Evolutionary conservation across 2,113 vertebrate species (phyloP), one percentile per base, ranked within the genome.

Genomic region (Lamprologus lemairii): DNA sequence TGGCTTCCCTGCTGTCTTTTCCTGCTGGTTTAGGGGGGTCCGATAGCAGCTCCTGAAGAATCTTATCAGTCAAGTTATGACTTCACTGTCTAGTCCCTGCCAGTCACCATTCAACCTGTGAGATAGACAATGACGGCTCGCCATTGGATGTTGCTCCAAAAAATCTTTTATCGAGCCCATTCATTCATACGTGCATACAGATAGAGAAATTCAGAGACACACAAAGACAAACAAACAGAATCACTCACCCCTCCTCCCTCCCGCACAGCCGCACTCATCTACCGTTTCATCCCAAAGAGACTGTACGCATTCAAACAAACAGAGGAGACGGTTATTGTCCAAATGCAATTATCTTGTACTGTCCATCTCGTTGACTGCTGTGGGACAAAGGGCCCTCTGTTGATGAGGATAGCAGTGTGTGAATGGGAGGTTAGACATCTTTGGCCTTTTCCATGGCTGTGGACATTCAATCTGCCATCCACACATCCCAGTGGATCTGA

Each of bases 391-490:
- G 71, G 87, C 85, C 82, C 87, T 94, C 94, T 94, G 95, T 95
- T 95, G 95, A 96, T 92, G 95, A 94, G 94, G 93, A 90, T 85
- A 93, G 93, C 90, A 93, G 92, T 88, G 90, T 95, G 93, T 94
- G 95, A 95, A 95, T 93, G 65, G 92, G 83, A 90, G 94, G 94
- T 95, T 95, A 93, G 94, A 94, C 94, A 94, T 96, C 94, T 89
- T 91, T 95, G 93, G 94, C 94, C 94, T 92, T 94, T 96, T 95
- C 92, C 92, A 91, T 92, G 86, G 92, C 89, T 81, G 90, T 58
- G 81, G 95, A 95, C 93, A 96, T 96, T 95, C 93, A 95, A 96
- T 95, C 94, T 94, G 93, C 94, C 94, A 88, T 95, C 89, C 91
- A 94, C 95, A 92, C 95, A 95, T 95, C 94, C 92, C 93, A 54